Evolutionary conservation across 2,888 invertebrate species (phyloP), one percentile per base, ranked within the genome.

Genomic region (Melipona beecheii): DNA sequence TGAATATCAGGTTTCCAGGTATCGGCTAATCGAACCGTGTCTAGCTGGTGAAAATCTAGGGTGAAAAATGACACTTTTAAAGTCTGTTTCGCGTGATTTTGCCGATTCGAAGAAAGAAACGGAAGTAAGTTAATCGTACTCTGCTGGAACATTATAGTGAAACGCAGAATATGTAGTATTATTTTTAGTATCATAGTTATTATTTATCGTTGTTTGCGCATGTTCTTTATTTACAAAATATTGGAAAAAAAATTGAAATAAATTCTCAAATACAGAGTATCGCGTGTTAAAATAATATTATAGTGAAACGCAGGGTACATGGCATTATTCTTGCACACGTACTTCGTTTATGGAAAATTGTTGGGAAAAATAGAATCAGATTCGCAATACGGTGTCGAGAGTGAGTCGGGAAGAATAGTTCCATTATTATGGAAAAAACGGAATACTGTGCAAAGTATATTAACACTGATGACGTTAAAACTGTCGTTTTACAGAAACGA

Each of bases 61-160:
- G 21, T 21, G 58, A 56, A 64, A 6, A 64, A 6, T 50, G 77
- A 27, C 1, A 1, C 24, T 54, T 27, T 54, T 49, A 58, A 3
- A 2, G 24, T 43, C 71, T 21, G 43, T 56, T 24, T 43, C 24
- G 24, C 19, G 49, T 17, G 36, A n/a, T 58, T 49, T 58, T 6
- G 6, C 13, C n/a, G 36, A 43, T 19, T 71, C 27, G 60, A 71
- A 27, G 76, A 71, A 76, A 62, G 27, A 52, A 71, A 64, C 9
- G 60, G 5, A 27, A 27, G 24, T 56, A 5, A 5, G 15, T 56
- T 56, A 5, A n/a, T 56, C 15, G 56, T n/a, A 56, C 4, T 13
- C 4, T 2, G 4, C n/a, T n/a, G 13, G 13, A n/a, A n/a, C 11
- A n/a, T 56, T 13, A 2, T 56, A 56, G 13, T 4, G n/a, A 13